Conservation (phyloP, 1,140 invertebrate genomes). For the Apis laboriosa region DNA sequence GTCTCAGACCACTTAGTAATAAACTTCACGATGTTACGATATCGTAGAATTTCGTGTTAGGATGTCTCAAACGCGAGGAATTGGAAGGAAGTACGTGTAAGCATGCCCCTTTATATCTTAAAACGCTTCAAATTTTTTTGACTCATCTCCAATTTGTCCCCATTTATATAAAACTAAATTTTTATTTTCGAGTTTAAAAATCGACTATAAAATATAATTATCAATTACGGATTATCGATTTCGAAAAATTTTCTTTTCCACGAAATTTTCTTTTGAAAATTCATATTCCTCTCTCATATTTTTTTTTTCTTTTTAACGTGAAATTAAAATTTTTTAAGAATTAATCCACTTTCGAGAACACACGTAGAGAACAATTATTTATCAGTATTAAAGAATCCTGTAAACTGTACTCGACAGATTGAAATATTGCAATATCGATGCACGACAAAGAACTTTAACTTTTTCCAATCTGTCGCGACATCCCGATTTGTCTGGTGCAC, state of each 20-base stretch:
- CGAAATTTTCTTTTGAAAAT: not conserved
- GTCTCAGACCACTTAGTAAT: conserved; percentile 18
- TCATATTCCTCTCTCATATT: not conserved
- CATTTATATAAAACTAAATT: not conserved
- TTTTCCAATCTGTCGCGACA: not conserved
- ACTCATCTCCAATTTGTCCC: not conserved
- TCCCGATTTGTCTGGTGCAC: not conserved
- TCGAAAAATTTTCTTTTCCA: too few relatives aligned
- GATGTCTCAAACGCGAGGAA: not conserved
- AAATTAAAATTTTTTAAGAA: not conserved
- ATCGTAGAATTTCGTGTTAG: conserved; percentile 19
- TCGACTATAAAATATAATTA: not conserved
- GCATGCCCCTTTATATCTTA: not conserved
- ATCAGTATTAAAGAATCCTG: not conserved
- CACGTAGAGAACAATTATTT: not conserved
- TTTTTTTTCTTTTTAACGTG: too few relatives aligned
- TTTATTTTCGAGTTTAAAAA: too few relatives aligned
- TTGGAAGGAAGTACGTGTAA: not conserved
- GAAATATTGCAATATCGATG: not conserved
- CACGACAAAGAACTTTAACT: not conserved
- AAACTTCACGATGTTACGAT: conserved; percentile 19
- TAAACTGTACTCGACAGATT: not conserved
- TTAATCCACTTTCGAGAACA: not conserved
- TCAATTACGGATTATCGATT: not conserved
- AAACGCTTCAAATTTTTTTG: not conserved